phyloP scores from a whole-genome alignment of 2,888 invertebrate genomes.

The Pristionchus exspectatus region DNA sequence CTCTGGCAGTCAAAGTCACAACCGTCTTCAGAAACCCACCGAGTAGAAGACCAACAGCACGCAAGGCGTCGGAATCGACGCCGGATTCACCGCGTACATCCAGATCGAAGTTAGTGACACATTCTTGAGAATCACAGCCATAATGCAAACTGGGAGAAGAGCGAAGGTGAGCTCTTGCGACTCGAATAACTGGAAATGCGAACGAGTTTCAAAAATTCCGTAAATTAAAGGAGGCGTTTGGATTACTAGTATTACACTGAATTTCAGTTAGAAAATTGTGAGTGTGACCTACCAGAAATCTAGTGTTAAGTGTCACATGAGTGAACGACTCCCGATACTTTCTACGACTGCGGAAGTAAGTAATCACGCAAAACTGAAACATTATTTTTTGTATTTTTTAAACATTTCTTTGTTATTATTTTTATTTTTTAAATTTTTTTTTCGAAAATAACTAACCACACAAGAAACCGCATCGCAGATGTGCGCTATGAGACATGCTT shows the following conservation, averaged over 20 bases:
- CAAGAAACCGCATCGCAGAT: neutral
- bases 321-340: neutral
- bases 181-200: neutral
- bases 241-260: too few relatives aligned
- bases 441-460: neutral
- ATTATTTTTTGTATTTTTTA: neutral
- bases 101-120: neutral
- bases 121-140: slow-evolving; percentile 17
- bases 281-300: neutral
- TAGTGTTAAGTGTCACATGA: neutral
- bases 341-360: neutral
- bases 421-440: neutral
- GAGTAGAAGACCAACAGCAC: neutral
- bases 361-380: neutral
- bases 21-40: neutral
- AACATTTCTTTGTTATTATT: neutral
- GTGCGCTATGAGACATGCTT: neutral
- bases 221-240: neutral
- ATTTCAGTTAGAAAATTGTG: too few relatives aligned
- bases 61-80: too few relatives aligned
- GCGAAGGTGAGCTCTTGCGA: slow-evolving; percentile 34
- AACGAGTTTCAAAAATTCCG: neutral
- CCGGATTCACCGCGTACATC: neutral
- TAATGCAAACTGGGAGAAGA: neutral
- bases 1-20: too few relatives aligned